Conservation (phyloP, 2,888 invertebrate genomes). For the Tetragnatha montana region DNA sequence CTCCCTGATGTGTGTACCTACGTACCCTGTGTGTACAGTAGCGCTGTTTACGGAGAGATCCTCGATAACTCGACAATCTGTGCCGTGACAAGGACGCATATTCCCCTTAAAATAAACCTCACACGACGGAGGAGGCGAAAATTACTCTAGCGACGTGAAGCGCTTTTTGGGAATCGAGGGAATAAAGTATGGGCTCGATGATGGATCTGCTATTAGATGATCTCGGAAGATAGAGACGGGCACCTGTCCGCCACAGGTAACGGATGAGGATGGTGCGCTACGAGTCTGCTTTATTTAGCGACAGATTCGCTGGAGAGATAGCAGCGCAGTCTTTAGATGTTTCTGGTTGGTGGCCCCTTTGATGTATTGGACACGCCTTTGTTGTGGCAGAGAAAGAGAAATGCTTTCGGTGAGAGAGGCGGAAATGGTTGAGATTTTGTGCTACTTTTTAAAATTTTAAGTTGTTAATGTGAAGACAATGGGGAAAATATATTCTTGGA, state of each 20-base stretch:
- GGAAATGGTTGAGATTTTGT: too few species aligned
- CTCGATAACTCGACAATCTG: not conserved
- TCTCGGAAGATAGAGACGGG: slow-evolving; percentile 44
- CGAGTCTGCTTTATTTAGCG: slow-evolving; percentile 6
- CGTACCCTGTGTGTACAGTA: too few species aligned
- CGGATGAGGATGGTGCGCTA: slow-evolving; percentile 43
- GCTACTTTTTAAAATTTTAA: too few species aligned
- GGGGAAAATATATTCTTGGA: too few species aligned
- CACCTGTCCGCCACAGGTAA: slow-evolving; percentile 48
- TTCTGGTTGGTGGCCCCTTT: not conserved
- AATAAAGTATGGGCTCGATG: slow-evolving; percentile 58
- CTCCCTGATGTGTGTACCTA: too few species aligned
- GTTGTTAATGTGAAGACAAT: too few species aligned
- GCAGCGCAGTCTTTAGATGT: not conserved
- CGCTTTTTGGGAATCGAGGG: not conserved
- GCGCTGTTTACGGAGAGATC: not conserved
- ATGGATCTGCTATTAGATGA: slow-evolving; percentile 67
- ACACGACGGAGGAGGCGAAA: slow-evolving; percentile 48
- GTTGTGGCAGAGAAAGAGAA: not conserved
- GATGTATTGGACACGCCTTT: not conserved
- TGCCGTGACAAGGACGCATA: not conserved
- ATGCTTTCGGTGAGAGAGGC: not conserved
- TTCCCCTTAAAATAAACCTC: too few species aligned
- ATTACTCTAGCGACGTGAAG: slow-evolving; percentile 55
- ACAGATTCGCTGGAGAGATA: slow-evolving; percentile 6